Conservation (phyloP, 2,888 invertebrate genomes). For the Drosophila cracens region DNA sequence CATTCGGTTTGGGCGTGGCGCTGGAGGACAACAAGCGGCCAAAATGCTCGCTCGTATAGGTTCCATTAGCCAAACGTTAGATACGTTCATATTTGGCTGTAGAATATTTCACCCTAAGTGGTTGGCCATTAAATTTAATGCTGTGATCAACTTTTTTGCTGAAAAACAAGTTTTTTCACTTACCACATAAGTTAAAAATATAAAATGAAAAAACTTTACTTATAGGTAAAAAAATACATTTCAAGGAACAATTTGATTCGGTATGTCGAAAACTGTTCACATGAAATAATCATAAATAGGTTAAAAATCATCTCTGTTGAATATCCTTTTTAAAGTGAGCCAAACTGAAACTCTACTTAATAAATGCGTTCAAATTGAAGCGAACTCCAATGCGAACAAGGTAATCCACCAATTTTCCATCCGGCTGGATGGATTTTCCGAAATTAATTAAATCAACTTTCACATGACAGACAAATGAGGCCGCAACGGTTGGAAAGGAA, state of each 20-base stretch:
- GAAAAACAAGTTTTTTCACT: constrained; percentile 54
- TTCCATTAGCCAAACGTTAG: constrained; percentile 57
- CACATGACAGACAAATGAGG: background rate
- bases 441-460: background rate
- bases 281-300: background rate
- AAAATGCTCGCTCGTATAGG: constrained; percentile 18
- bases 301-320: background rate
- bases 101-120: constrained; percentile 52
- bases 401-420: background rate
- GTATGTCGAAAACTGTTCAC: background rate
- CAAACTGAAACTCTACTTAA: too few species aligned
- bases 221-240: background rate
- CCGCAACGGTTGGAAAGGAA: background rate
- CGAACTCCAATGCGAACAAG: background rate
- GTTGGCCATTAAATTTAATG: constrained; percentile 59
- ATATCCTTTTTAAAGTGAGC: background rate
- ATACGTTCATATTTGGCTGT: constrained; percentile 30
- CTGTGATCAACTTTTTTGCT: constrained; percentile 41
- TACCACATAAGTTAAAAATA: constrained; percentile 24
- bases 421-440: background rate
- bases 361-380: background rate
- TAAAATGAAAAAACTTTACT: constrained; percentile 1
- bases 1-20: constrained; percentile 28
- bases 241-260: background rate
- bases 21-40: constrained; percentile 21